Evolutionary conservation across 1,140 invertebrate genomes (phyloP), one percentile per base, ranked within the genome.

Genomic region (Drosophila baimaii): DNA sequence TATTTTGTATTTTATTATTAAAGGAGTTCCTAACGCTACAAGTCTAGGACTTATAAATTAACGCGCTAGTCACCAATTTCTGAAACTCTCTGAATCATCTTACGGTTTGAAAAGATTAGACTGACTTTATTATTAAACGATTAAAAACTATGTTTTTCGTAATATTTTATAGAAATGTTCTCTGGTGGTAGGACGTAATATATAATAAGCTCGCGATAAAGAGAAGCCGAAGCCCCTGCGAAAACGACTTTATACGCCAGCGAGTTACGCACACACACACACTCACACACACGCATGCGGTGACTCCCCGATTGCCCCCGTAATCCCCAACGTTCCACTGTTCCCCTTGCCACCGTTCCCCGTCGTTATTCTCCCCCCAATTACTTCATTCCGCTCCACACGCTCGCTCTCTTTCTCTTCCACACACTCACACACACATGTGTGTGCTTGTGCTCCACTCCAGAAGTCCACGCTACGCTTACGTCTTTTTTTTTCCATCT

Each of bases 381-480:
- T 31, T 65, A 49, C 64, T 66, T 17, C 69, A 72, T 58, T 47
- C 54, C 46, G 47, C 59, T 68, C 44, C 56, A 73, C 55, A 61
- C 68, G 33, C 29, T 33, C 29, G 29, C 49, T 52, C 29, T 33
- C 49, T 51, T 17, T 35, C 65, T 29, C 54, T n/a, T 29, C 21
- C 61, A 27, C 27, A n/a, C 54, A 23, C 46, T 49, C 57, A 43
- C 35, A 49, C 41, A 10, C 35, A 33, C n/a, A 37, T 27, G 13
- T 8, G 8, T 41, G 43, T 23, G 19, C 17, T 25, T 27, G 25
- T 27, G 49, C 72, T 62, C 41, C 54, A 59, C 55, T 76, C 44
- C 43, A 49, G 62, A 52, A 65, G 37, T 70, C 68, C 79, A 79
- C 82, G 79, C 65, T 82, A 74, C 61, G 75, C 84, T 72, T 79